These are phyloP conservation scores for Macroramphosus scolopax DNA, from an alignment of 2,797 vertebrate species.

Conservation along the genomic window DNA sequence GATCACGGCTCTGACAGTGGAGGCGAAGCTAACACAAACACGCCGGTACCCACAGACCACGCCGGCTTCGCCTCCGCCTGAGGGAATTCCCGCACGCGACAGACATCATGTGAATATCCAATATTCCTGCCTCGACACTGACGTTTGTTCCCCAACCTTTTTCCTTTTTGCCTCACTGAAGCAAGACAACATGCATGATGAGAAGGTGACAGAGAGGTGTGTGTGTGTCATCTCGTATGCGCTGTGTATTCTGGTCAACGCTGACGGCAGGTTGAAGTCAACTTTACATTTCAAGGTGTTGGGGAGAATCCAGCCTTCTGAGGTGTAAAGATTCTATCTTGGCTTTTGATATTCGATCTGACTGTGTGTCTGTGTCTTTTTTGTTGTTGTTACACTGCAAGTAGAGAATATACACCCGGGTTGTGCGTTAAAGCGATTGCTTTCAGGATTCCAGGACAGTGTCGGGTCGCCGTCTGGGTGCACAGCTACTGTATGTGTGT, in stretches of 20 bases:
- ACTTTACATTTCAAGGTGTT: constrained; percentile 51
- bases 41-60: constrained; percentile 3
- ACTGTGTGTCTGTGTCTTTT: constrained; percentile 19
- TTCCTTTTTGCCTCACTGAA: constrained; percentile 27
- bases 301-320: constrained; percentile 11
- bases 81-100: constrained; percentile 23
- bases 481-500: constrained; percentile 30
- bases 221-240: constrained; percentile 17
- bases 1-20: constrained; percentile 19
- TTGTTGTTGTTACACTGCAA: not conserved
- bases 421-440: constrained; percentile 22
- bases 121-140: constrained; percentile 32
- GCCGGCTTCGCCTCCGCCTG: constrained; percentile 3
- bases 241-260: constrained; percentile 39
- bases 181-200: constrained; percentile 25
- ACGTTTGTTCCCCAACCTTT: constrained; percentile 41
- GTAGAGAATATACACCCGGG: constrained; percentile 21
- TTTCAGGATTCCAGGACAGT: constrained; percentile 1
- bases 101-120: constrained; percentile 40
- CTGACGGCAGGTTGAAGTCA: constrained; percentile 28
- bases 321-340: constrained; percentile 23
- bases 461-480: constrained; percentile 1
- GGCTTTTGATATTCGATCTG: not conserved
- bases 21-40: constrained; percentile 1
- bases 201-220: constrained; percentile 32